A percentile compares a stretch with the other conserved stretches of the same genome.
Conservation (phyloP, 2,888 invertebrate genomes). For the Octodonta nipae region DNA sequence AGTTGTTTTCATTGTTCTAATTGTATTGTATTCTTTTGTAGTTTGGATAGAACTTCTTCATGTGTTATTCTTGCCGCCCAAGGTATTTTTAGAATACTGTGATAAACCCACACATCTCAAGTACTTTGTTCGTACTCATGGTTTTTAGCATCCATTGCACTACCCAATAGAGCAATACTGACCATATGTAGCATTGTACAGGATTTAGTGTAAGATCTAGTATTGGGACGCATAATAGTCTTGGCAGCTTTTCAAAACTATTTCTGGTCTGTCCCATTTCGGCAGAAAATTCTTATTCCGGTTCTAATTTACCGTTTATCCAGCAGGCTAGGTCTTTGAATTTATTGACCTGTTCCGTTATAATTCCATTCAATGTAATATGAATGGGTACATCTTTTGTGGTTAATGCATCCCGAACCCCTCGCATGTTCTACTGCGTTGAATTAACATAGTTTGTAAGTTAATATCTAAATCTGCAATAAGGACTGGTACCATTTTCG, state of each 20-base stretch:
- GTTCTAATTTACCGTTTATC: conserved; percentile 1
- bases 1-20: no score
- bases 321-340: not conserved
- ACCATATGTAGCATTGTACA: not conserved
- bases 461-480: not conserved
- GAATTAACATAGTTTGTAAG: not conserved
- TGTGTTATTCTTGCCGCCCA: no score
- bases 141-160: not conserved
- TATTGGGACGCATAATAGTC: not conserved
- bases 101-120: not conserved
- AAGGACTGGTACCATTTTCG: not conserved
- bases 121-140: not conserved
- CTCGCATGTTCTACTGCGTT: conserved; percentile 1
- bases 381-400: not conserved
- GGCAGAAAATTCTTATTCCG: not conserved
- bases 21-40: no score
- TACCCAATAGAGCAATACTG: not conserved
- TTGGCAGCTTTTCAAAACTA: conserved; percentile 1
- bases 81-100: no score
- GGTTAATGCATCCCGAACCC: not conserved
- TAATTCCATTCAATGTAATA: not conserved
- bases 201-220: not conserved
- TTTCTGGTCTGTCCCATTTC: conserved; percentile 1
- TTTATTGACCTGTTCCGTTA: not conserved
- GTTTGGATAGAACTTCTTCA: no score